Base-by-base conservation (phyloP, 2,113 vertebrate species). In the Myanophis thanlyinensis region DNA sequence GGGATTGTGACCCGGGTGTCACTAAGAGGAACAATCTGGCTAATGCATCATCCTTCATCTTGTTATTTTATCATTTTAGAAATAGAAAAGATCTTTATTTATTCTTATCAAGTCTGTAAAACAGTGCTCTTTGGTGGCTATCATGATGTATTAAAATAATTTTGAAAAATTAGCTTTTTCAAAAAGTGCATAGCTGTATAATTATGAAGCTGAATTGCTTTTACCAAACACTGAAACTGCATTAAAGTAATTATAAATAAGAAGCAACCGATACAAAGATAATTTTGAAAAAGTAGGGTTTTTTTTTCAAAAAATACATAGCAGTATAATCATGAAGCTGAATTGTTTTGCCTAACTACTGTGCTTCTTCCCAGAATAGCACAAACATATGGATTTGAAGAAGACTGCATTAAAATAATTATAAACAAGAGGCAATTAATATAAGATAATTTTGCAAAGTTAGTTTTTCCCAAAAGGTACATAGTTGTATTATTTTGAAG, bases 211-310 rank as follows among this genome's bases (percentile, higher is more conserved):
- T 23, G 27, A 54, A 35, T 52, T 87, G 47, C 11, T 49, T 92
- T 96, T 7, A 96, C 87, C 80, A 93, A 0, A 25, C 54, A 73
- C 94, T 96, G 0, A 96, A 98, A 97, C 90, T 95, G 97, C 84
- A 96, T 98, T 95, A 98, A 98, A 97, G 97, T 98, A 93, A 97
- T 98, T 88, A 97, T 97, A 96, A 98, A 98, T 95, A 98, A 98
- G 97, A 98, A 98, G 89, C 97, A 97, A 30, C 97, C 98, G 90
- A 97, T 98, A 49, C 94, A 51, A 98, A 91, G 98, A 98, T 98
- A 98, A 54, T 54, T 25, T 54, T 54, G 53, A 54, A 54, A 54
- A n/a, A 46, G 23, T 35, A 40, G 25, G n/a, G 52, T 2, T 22
- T 3, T 73, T 73, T 53, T 54, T 8, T 2, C 5, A 35, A 40